Conservation (phyloP, 2,888 invertebrate species). For the Azorinus chamasolen region DNA sequence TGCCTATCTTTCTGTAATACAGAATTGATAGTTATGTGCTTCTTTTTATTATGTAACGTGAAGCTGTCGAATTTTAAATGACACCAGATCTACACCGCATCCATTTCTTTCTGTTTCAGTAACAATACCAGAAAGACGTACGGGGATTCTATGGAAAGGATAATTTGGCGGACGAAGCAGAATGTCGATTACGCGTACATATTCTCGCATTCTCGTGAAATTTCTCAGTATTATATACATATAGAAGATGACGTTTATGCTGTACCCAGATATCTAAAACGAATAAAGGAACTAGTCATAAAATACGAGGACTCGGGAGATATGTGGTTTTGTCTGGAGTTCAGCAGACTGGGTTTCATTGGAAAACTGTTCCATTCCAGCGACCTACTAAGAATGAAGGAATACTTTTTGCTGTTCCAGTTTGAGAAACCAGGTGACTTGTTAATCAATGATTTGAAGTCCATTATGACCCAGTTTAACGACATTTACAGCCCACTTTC, state of each 20-base stretch:
- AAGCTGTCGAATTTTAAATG: too few relatives aligned
- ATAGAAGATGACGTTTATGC: conserved; percentile 85
- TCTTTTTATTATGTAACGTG: too few relatives aligned
- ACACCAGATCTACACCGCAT: too few relatives aligned
- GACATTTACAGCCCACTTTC: conserved; percentile 19
- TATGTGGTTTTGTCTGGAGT: conserved; percentile 55
- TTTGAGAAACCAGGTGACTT: conserved; percentile 52
- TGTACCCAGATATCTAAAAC: conserved; percentile 78
- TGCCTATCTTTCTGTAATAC: too few relatives aligned
- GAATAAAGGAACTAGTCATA: conserved; percentile 82
- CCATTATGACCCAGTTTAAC: conserved; percentile 38
- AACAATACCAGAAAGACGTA: conserved; percentile 71
- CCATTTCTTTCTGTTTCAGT: conserved; percentile 25
- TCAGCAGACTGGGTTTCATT: conserved; percentile 56
- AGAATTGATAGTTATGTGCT: too few relatives aligned
- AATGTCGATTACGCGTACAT: conserved; percentile 85
- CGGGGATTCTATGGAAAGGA: conserved; percentile 82
- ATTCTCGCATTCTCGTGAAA: conserved; percentile 77
- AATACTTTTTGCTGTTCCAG: conserved; percentile 51
- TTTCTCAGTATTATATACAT: conserved; percentile 84
- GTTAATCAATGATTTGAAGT: conserved; percentile 34
- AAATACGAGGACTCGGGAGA: conserved; percentile 12
- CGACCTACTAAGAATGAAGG: conserved; percentile 37
- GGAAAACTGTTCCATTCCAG: conserved; percentile 54
- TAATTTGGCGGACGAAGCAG: conserved; percentile 85